These are phyloP conservation scores for Belonocnema kinseyi DNA, from an alignment of 1,140 invertebrate species.

Conservation along the genomic window DNA sequence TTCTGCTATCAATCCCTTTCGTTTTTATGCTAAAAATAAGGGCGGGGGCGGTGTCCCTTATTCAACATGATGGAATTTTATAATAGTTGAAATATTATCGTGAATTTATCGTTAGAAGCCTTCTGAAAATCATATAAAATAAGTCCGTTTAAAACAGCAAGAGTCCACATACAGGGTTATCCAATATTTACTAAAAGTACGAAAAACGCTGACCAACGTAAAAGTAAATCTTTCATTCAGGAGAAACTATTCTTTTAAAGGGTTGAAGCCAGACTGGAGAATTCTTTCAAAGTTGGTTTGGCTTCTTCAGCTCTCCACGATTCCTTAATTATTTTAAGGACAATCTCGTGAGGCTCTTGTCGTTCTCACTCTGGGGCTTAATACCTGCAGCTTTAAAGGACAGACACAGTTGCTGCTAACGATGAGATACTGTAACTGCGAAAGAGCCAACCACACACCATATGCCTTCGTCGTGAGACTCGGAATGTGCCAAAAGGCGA, in stretches of 20 bases:
- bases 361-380: background rate
- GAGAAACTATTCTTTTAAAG: background rate
- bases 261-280: background rate
- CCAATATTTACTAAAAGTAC: no score
- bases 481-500: conserved; percentile 9
- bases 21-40: background rate
- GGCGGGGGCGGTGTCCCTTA: no score
- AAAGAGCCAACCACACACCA: conserved; percentile 11
- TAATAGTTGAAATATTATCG: no score
- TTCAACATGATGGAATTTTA: no score
- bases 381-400: conserved; percentile 22
- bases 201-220: no score
- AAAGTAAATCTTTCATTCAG: background rate
- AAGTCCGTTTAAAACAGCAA: no score
- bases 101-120: no score
- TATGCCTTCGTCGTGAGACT: background rate
- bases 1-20: no score
- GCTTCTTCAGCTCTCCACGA: conserved; percentile 34
- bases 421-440: conserved; percentile 55
- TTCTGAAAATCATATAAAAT: no score
- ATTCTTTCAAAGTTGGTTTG: conserved; percentile 11
- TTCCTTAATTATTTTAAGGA: conserved; percentile 64
- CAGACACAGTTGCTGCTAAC: conserved; percentile 47
- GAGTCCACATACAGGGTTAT: no score
- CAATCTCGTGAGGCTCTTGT: conserved; percentile 51